phyloP scores from a whole-genome alignment of 2,888 invertebrate species.

The Cataglyphis albicans region DNA sequence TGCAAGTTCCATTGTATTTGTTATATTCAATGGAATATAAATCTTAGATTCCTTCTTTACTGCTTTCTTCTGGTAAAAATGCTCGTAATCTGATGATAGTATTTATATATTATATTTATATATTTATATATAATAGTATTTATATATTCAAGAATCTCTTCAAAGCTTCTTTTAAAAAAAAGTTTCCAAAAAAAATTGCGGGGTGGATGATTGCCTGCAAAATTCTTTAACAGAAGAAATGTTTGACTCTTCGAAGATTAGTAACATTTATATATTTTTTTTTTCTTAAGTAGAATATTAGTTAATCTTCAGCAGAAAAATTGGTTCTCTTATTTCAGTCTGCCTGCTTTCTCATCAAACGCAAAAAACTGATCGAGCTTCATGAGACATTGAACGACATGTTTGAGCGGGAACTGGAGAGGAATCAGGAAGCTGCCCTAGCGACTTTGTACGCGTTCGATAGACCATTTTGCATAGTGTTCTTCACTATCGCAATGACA shows the following conservation, averaged over 20 bases:
- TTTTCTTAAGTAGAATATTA: neutral
- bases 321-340: conserved; percentile 2
- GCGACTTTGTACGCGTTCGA: conserved; percentile 30
- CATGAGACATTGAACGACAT: conserved; percentile 40
- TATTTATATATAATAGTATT: no score
- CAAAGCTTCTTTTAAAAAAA: neutral
- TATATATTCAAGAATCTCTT: neutral
- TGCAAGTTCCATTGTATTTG: neutral
- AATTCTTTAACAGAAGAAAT: no score
- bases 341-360: conserved; percentile 49
- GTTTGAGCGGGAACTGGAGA: conserved; percentile 24
- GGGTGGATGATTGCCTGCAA: no score
- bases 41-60: neutral
- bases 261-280: neutral
- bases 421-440: neutral
- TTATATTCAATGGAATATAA: neutral
- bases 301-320: neutral
- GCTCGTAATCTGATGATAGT: neutral
- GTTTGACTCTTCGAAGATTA: neutral
- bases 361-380: conserved; percentile 45
- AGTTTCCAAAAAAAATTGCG: neutral
- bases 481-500: neutral
- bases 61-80: neutral
- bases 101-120: neutral
- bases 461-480: conserved; percentile 18